phyloP scores from a whole-genome alignment of 2,797 vertebrate species.

The Prionace glauca region DNA sequence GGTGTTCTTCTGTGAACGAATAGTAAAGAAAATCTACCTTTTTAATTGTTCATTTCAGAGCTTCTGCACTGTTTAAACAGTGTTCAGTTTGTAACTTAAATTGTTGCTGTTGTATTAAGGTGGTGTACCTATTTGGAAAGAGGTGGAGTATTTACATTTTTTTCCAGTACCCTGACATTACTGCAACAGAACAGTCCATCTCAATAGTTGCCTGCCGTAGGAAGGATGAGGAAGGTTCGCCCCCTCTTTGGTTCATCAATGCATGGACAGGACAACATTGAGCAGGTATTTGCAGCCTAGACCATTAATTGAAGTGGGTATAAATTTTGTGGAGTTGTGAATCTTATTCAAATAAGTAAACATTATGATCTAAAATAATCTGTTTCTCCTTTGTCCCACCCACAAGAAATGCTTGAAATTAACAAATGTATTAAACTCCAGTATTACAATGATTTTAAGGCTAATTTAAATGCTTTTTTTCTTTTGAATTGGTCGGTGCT shows the following conservation, averaged over 20 bases:
- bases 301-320: not conserved
- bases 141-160: slow-evolving; percentile 17
- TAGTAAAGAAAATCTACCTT: not conserved
- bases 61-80: not conserved
- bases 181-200: not conserved
- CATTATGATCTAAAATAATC: not conserved
- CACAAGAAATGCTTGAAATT: not conserved
- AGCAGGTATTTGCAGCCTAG: not conserved
- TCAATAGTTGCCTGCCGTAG: slow-evolving; percentile 2
- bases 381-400: not conserved
- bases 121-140: not conserved
- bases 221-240: slow-evolving; percentile 12
- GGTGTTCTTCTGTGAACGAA: not conserved
- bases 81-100: not conserved
- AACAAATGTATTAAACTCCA: not conserved
- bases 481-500: not conserved
- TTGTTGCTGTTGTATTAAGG: slow-evolving; percentile 1
- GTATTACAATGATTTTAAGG: not conserved
- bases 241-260: not conserved
- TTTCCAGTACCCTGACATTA: slow-evolving; percentile 9
- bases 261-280: not conserved
- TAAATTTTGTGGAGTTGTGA: not conserved
- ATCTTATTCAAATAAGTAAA: not conserved
- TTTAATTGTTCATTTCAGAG: not conserved
- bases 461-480: not conserved